Evolutionary conservation across 2,888 invertebrate genomes (phyloP).

Genomic region (Stramonita haemastoma): DNA sequence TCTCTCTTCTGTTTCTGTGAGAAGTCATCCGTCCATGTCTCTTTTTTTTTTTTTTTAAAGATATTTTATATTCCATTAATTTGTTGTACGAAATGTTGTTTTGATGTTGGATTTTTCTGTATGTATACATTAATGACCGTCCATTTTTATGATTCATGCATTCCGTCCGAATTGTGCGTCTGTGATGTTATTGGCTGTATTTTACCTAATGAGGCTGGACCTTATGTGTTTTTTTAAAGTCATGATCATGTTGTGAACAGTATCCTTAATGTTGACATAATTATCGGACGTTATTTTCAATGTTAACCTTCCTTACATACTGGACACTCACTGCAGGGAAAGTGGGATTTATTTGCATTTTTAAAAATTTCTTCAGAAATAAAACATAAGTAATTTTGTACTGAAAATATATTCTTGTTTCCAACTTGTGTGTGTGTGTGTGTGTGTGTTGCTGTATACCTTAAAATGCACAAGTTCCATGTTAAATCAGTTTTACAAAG

Average conservation of each 20-base stretch:
- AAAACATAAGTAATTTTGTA: not conserved
- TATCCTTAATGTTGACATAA: not conserved
- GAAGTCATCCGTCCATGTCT: not conserved
- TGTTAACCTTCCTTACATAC: not conserved
- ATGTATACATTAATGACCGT: not conserved
- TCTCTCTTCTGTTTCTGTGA: not conserved
- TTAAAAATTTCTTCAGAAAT: not conserved
- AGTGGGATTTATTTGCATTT: slow-evolving; percentile 19
- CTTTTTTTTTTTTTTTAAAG: no score
- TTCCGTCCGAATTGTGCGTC: not conserved
- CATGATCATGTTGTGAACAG: no score
- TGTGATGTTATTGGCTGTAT: not conserved
- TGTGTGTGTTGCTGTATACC: not conserved
- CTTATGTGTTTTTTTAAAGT: not conserved
- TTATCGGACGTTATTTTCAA: not conserved
- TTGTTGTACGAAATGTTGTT: not conserved
- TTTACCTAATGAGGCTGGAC: slow-evolving; percentile 34
- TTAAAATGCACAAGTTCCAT: no score
- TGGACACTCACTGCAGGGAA: slow-evolving; percentile 39
- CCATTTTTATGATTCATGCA: not conserved
- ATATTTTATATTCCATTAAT: not conserved
- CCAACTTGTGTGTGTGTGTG: not conserved
- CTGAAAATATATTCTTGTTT: not conserved
- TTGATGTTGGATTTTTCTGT: not conserved
- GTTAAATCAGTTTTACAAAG: no score